Percentiles rank a stretch among this genome's conserved stretches.
These are phyloP conservation scores for Prunella fulvescens DNA, from an alignment of 2,113 vertebrate species.

Conservation along the genomic window DNA sequence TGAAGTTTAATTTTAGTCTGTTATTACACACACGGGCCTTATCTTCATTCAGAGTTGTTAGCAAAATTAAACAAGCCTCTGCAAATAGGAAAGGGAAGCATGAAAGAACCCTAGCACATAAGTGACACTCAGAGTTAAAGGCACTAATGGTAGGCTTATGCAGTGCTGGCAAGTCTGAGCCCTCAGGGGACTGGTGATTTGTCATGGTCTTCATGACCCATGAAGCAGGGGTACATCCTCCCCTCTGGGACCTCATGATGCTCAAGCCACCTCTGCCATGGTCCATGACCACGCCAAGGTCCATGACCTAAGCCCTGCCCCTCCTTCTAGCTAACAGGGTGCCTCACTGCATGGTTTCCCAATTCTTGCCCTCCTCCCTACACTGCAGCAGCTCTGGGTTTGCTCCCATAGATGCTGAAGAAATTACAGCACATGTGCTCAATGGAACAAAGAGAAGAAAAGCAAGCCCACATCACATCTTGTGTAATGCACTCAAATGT, in stretches of 20 bases:
- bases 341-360: neutral
- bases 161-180: neutral
- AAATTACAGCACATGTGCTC: neutral
- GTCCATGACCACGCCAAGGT: neutral
- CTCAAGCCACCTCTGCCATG: neutral
- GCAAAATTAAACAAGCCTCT: conserved; percentile 65
- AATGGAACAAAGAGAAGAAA: neutral
- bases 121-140: neutral
- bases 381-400: neutral
- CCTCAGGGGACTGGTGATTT: neutral
- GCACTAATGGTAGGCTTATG: neutral
- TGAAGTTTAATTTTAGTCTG: conserved; percentile 74
- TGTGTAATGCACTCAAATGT: neutral
- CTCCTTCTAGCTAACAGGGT: neutral
- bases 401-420: neutral
- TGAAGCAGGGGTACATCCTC: neutral
- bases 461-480: neutral
- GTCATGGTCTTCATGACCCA: neutral
- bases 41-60: conserved; percentile 63
- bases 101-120: neutral
- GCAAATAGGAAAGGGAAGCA: conserved; percentile 19
- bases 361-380: neutral
- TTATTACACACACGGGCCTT: conserved; percentile 55
- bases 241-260: neutral
- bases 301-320: neutral